Base-by-base conservation (phyloP, 35 echinoderm and acorn worm species). In the Anneissia japonica region DNA sequence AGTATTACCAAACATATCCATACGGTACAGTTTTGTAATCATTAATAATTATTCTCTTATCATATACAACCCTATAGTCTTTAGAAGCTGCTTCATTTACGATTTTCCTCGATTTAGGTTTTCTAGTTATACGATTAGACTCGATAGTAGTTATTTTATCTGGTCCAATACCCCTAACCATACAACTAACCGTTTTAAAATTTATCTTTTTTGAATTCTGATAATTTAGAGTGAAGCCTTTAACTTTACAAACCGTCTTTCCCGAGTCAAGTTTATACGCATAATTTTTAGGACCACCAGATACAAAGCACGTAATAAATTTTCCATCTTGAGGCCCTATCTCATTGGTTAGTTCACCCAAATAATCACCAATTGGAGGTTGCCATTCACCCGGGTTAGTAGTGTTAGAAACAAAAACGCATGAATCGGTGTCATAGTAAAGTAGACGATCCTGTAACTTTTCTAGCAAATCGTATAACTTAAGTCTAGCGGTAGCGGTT, bases 271-370 rank as follows among this genome's bases (percentile, higher is more conserved):
- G 26, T 33, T 89, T 37, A 34, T 89, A 83, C 4, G 72, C 87
- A 77, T 83, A 89, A 72, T 76, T 82, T 32, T 89, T 89, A 23
- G 72, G 87, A 37, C 87, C 80, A 4, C 37, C 34, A 31, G 37
- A 43, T 0, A 88, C 76, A 72, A 88, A 80, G 4, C 35, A 31
- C 1, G 80, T 72, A 33, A 77, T 89, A 33, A 32, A 83, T 30
- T 32, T 76, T 17, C 80, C 80, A 39, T 74, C 64, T 77, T 75
- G 23, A 45, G 43, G 37, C 0, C 23, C 26, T 0, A 82, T 26
- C 29, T 88, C 87, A 19, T 82, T 46, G 12, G 73, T 83, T 39
- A 89, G 38, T n/a, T 89, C 51, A 26, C 87, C 87, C 12, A 83
- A 40, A 89, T 73, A 83, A 7, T 38, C 0, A 0, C 74, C 80